Percentiles rank a stretch among this genome's conserved stretches.
Evolutionary conservation across 2,797 vertebrate genomes (phyloP).

Genomic region (Rhinichthys osculus): DNA sequence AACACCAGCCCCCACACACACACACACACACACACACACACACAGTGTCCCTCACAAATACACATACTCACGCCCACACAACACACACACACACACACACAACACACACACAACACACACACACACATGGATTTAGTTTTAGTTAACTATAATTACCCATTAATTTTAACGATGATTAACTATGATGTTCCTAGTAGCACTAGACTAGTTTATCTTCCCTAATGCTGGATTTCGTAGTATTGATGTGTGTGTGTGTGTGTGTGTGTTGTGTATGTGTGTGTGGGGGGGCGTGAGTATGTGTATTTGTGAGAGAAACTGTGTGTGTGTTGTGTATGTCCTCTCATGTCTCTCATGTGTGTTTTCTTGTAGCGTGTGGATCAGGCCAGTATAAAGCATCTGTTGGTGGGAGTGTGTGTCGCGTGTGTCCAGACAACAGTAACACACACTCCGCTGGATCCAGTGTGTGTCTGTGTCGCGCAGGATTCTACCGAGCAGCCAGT

Average conservation of each 20-base stretch:
- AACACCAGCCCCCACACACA: conserved; percentile 27
- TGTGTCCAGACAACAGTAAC: conserved; percentile 54
- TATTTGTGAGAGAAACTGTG: no score
- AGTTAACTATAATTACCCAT: not conserved
- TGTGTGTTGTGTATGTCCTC: not conserved
- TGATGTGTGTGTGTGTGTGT: no score
- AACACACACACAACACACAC: no score
- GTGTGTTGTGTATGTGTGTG: no score
- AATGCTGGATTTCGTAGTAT: no score
- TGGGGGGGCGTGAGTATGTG: no score
- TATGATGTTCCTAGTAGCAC: no score
- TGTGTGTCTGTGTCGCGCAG: conserved; percentile 42
- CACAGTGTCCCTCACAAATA: no score
- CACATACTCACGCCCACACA: no score
- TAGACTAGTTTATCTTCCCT: no score
- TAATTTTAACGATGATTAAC: no score
- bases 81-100: no score
- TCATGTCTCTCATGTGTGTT: not conserved
- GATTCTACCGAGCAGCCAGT: conserved; percentile 46
- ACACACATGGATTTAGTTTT: not conserved
- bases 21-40: conserved; percentile 30
- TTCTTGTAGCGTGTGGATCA: conserved; percentile 30
- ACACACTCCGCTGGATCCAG: conserved; percentile 41
- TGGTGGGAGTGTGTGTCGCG: conserved; percentile 43
- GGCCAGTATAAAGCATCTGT: conserved; percentile 48